Evolutionary conservation across 2,113 vertebrate species (phyloP).

Genomic region (Anguilla japonica): DNA sequence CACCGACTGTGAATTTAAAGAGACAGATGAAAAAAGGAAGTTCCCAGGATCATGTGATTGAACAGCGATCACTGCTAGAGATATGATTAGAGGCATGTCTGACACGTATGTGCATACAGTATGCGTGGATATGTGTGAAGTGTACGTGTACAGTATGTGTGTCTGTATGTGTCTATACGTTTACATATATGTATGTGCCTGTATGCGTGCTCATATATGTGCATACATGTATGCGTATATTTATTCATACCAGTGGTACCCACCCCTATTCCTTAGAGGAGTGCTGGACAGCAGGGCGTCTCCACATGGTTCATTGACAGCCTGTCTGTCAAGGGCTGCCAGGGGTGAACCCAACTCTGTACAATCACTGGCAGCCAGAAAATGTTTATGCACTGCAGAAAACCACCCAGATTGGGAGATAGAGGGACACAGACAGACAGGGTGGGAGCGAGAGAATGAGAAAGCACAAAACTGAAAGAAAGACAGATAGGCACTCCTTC

Average conservation of each 20-base stretch:
- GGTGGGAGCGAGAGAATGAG: background rate
- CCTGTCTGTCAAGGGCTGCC: background rate
- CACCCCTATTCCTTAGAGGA: background rate
- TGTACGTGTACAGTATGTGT: background rate
- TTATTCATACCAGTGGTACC: background rate
- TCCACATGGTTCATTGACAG: background rate
- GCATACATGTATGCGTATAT: background rate
- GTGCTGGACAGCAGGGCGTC: background rate
- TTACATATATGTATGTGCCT: background rate
- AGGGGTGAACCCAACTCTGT: background rate
- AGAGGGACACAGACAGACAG: background rate
- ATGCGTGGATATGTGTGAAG: background rate
- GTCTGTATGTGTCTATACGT: background rate
- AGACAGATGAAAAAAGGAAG: background rate
- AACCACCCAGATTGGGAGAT: slow-evolving; percentile 15
- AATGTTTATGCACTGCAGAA: background rate
- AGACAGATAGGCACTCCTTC: background rate
- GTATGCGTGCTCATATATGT: background rate
- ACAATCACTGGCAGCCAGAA: background rate
- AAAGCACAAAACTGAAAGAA: background rate
- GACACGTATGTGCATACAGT: background rate
- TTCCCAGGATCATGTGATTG: background rate
- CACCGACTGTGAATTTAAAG: background rate
- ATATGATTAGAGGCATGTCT: background rate
- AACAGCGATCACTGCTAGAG: background rate